Evolutionary conservation across 1,140 invertebrate species (phyloP).

Genomic region (Drosophila miranda): DNA sequence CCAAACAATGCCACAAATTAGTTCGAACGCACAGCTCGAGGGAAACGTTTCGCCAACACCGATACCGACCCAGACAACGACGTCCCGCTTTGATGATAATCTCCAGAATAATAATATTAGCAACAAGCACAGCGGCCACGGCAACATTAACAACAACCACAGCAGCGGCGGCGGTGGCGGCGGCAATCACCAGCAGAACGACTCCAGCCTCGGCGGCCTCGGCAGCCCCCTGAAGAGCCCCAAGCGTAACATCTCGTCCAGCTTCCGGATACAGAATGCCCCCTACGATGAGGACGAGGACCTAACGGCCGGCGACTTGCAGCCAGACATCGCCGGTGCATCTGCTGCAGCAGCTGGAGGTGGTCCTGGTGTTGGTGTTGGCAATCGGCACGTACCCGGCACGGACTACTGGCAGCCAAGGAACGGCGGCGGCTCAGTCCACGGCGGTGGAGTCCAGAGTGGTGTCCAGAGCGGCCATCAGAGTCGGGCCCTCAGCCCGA

Average conservation of each 20-base stretch:
- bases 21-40: constrained; percentile 81
- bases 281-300: constrained; percentile 67
- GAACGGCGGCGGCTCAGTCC: constrained; percentile 40
- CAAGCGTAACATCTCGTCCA: constrained; percentile 43
- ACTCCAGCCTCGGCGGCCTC: constrained; percentile 56
- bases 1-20: constrained; percentile 81
- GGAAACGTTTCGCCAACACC: constrained; percentile 78
- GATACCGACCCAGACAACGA: constrained; percentile 23
- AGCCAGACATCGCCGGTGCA: too few relatives aligned
- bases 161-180: constrained; percentile 22
- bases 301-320: constrained; percentile 41
- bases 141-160: constrained; percentile 42
- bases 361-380: constrained; percentile 19
- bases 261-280: constrained; percentile 63
- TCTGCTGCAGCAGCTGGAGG: constrained; percentile 35
- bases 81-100: constrained; percentile 72
- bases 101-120: constrained; percentile 46
- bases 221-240: constrained; percentile 66
- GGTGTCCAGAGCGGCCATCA: constrained; percentile 55
- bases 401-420: constrained; percentile 72
- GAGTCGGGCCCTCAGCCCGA: constrained; percentile 67
- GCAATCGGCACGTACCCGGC: constrained; percentile 43
- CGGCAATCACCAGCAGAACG: constrained; percentile 31
- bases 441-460: constrained; percentile 21
- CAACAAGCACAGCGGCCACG: constrained; percentile 20